These are phyloP conservation scores for Palythoa heliodiscus DNA, from an alignment of 92 coral and sea anemone genomes.

Conservation along the genomic window DNA sequence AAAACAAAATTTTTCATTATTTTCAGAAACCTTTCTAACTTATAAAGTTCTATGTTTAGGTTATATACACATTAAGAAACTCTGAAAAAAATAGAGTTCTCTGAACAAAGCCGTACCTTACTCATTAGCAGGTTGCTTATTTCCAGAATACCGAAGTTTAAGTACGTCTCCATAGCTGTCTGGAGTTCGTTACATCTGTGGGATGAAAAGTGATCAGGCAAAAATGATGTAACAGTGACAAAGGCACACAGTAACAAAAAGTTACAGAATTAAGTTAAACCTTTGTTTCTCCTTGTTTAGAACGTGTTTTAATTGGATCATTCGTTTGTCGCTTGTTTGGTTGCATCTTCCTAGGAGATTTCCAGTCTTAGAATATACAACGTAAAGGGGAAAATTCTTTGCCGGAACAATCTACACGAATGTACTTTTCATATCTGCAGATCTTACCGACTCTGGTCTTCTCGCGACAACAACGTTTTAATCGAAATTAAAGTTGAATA, in stretches of 20 bases:
- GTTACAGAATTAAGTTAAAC: too few relatives aligned
- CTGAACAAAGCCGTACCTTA: slow-evolving; percentile 50
- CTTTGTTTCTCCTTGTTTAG: too few relatives aligned
- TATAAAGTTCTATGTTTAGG: too few relatives aligned
- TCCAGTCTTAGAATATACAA: too few relatives aligned
- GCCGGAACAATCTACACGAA: too few relatives aligned
- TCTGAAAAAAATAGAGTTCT: not conserved
- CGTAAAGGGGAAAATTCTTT: not conserved
- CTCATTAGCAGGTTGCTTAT: slow-evolving; percentile 71
- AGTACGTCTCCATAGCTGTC: slow-evolving; percentile 64
- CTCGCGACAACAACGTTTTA: slow-evolving; percentile 12
- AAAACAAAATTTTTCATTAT: too few relatives aligned
- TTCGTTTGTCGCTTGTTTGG: too few relatives aligned
- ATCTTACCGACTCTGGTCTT: slow-evolving; percentile 21
- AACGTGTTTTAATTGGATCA: too few relatives aligned
- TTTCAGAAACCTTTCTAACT: too few relatives aligned
- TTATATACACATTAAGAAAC: not conserved
- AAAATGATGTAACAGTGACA: not conserved
- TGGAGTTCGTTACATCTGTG: slow-evolving; percentile 55
- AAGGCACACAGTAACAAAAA: not conserved
- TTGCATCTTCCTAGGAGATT: too few relatives aligned
- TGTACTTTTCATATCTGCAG: not conserved
- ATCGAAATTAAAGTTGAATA: slow-evolving; percentile 10
- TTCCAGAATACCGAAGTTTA: slow-evolving; percentile 72
- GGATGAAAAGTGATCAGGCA: not conserved